Evolutionary conservation across 2,888 invertebrate species (phyloP).

Genomic region (Athetis lepigone): DNA sequence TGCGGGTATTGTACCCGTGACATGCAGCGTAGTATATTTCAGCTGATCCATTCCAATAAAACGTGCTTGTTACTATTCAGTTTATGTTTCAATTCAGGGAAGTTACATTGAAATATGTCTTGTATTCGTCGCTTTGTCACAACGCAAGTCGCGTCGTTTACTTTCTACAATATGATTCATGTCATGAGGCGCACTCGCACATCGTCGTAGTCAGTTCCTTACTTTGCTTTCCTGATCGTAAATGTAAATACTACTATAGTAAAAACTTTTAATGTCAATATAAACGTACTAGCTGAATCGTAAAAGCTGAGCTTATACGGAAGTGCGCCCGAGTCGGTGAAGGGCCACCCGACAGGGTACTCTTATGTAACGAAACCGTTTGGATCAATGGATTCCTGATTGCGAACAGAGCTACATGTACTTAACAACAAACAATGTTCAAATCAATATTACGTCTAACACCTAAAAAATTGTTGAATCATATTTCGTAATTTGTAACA

Average conservation of each 20-base stretch:
- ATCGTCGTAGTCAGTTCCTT: constrained; percentile 20
- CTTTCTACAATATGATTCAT: constrained; percentile 43
- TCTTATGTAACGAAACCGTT: constrained; percentile 47
- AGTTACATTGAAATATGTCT: constrained; percentile 21
- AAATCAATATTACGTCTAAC: too few species aligned
- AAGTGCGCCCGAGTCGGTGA: constrained; percentile 50
- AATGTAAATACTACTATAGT: constrained; percentile 20
- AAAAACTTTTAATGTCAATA: constrained; percentile 40
- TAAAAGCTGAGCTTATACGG: constrained; percentile 54
- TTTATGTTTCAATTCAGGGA: too few species aligned
- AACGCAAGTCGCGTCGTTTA: constrained; percentile 13
- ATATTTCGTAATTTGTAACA: neutral
- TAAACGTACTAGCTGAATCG: constrained; percentile 23
- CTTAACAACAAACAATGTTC: too few species aligned
- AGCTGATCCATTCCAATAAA: neutral
- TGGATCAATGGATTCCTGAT: constrained; percentile 46
- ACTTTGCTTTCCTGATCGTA: constrained; percentile 33
- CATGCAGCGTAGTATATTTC: neutral
- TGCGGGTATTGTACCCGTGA: too few species aligned
- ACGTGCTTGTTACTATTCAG: constrained; percentile 1
- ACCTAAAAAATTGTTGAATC: neutral
- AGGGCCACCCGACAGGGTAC: constrained; percentile 54
- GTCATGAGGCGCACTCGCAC: constrained; percentile 18
- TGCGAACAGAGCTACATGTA: constrained; percentile 12
- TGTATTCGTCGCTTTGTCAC: constrained; percentile 11